phyloP scores from a whole-genome alignment of 2,888 invertebrate genomes.

The Cheilosia pagana region DNA sequence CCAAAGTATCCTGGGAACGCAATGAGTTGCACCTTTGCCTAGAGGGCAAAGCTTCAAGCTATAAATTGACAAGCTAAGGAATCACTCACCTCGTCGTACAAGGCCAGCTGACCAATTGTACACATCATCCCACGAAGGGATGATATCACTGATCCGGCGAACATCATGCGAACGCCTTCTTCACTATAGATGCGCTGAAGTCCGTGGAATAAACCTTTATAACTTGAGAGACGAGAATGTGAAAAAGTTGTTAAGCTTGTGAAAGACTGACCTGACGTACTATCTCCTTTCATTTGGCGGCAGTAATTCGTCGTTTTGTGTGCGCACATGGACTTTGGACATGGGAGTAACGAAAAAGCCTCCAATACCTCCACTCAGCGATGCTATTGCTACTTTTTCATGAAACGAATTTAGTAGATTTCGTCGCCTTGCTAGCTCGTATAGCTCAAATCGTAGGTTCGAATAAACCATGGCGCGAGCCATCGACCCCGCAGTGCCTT shows the following conservation, averaged over 20 bases:
- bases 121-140: conserved; percentile 54
- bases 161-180: conserved; percentile 59
- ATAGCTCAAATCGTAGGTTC: conserved; percentile 43
- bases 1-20: conserved; percentile 5
- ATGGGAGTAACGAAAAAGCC: conserved; percentile 35
- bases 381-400: conserved; percentile 2
- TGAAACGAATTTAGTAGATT: conserved; percentile 18
- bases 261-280: conserved; percentile 14
- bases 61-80: background rate
- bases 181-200: conserved; percentile 27
- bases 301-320: conserved; percentile 32
- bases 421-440: conserved; percentile 34
- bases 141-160: conserved; percentile 34
- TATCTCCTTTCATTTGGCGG: conserved; percentile 43
- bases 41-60: background rate
- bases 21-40: conserved; percentile 13
- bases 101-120: conserved; percentile 62
- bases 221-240: conserved; percentile 19
- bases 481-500: conserved; percentile 22
- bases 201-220: conserved; percentile 46
- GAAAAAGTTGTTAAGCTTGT: background rate
- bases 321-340: conserved; percentile 33
- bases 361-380: conserved; percentile 15
- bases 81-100: conserved; percentile 62
- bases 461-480: conserved; percentile 30